Percentiles rank a stretch among this genome's conserved stretches.
These are phyloP conservation scores for Morone saxatilis DNA, from an alignment of 2,113 vertebrate genomes.

Conservation along the genomic window DNA sequence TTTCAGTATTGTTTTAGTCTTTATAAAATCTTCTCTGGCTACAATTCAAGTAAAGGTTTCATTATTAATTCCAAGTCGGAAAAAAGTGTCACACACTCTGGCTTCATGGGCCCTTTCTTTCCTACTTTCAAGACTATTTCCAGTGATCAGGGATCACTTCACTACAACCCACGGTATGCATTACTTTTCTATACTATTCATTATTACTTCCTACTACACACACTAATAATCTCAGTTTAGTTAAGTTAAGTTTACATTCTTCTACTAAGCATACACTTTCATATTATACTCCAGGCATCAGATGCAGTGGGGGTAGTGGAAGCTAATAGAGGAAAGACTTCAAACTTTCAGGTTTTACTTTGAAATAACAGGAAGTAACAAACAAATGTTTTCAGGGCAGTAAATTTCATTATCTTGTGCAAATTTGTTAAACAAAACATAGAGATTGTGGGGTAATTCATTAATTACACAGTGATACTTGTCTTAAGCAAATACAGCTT, in stretches of 20 bases:
- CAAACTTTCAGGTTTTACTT: slow-evolving; percentile 4
- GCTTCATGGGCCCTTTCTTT: too few species aligned
- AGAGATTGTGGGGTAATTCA: slow-evolving; percentile 24
- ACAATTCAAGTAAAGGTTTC: slow-evolving; percentile 6
- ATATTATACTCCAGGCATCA: background rate
- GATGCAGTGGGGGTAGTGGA: background rate
- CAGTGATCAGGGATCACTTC: too few species aligned
- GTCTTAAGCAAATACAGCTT: slow-evolving; percentile 13
- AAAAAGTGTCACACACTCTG: too few species aligned
- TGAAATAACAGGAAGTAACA: slow-evolving; percentile 15
- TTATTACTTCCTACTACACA: too few species aligned
- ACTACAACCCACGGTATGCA: too few species aligned
- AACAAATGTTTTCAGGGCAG: slow-evolving; percentile 34
- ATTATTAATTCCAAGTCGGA: slow-evolving; percentile 1
- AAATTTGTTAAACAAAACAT: slow-evolving; percentile 35
- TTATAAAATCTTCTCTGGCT: slow-evolving; percentile 13
- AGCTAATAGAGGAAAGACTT: background rate
- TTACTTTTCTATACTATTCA: too few species aligned
- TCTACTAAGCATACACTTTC: background rate
- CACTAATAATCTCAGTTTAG: background rate
- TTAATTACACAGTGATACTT: slow-evolving; percentile 34
- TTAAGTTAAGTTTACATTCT: slow-evolving; percentile 10
- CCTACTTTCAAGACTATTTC: too few species aligned
- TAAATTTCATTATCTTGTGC: slow-evolving; percentile 57
- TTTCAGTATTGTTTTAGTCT: background rate